Percentiles rank a stretch among this genome's conserved stretches.
Conservation (phyloP, 1,140 invertebrate species). For the Halictus rubicundus region DNA sequence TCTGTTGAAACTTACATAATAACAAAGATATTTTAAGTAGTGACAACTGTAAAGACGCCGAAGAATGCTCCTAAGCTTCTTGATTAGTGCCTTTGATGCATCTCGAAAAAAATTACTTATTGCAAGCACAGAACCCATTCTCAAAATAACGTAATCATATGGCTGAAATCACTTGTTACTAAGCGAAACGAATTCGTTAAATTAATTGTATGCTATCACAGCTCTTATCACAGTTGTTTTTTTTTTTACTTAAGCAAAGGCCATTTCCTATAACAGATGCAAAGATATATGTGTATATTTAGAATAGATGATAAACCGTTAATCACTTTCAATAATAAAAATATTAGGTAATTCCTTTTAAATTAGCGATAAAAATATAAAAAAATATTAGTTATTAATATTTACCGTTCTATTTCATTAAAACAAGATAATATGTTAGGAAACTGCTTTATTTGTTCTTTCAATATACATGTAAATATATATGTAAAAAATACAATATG, state of each 20-base stretch:
- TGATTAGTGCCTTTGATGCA: constrained; percentile 52
- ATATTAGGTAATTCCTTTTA: not conserved
- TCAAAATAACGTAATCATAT: constrained; percentile 23
- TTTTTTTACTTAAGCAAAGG: constrained; percentile 41
- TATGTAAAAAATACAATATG: constrained; percentile 9
- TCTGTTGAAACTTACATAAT: constrained; percentile 69
- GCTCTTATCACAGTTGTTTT: constrained; percentile 30
- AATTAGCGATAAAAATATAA: not conserved
- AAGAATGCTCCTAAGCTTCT: constrained; percentile 66
- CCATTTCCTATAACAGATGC: constrained; percentile 62
- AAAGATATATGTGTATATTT: constrained; percentile 14
- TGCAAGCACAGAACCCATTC: constrained; percentile 58
- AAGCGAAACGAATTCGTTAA: constrained; percentile 14
- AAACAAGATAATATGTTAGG: constrained; percentile 26
- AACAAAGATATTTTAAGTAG: constrained; percentile 60
- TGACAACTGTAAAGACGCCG: constrained; percentile 53
- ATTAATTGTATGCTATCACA: constrained; percentile 38
- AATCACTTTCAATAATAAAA: not conserved
- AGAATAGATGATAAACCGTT: not conserved
- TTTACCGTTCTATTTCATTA: constrained; percentile 9
- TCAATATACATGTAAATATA: constrained; percentile 13
- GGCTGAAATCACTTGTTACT: constrained; percentile 36
- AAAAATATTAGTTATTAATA: not conserved
- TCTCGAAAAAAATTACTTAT: constrained; percentile 54
- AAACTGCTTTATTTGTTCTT: constrained; percentile 40